Base-by-base conservation (phyloP, 2,888 invertebrate species). In the Metalampra italica region DNA sequence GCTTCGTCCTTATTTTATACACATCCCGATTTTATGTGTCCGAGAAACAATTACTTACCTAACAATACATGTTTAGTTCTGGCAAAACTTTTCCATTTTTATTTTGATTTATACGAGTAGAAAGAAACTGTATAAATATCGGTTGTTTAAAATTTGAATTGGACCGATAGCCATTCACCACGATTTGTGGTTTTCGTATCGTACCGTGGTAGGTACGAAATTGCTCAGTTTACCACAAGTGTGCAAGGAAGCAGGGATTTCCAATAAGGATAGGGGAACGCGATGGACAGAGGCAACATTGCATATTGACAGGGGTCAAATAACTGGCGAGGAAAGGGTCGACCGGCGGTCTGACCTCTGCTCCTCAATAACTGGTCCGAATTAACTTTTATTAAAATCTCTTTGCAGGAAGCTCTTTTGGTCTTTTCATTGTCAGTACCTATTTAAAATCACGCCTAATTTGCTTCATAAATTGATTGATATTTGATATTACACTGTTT, bases 301-400 rank as follows among this genome's bases (percentile, higher is more conserved):
- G 70, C 75, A 69, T 63, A 67, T 74, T 75, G 82, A 78, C 81
- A 77, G 77, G 78, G 82, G 81, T 82, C 75, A 79, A 82, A 75
- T 75, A 76, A 74, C 70, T 61, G 68, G 69, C 66, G 67, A 64
- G 63, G 61, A 55, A n/a, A 36, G 46, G 32, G 59, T 64, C 67
- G 67, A 62, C 60, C 22, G 22, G 22, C 45, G 39, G 36, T 41
- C 34, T 37, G 45, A 51, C 45, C 45, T 47, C n/a, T 45, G 29
- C 38, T 34, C 32, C 29, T 29, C 41, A 46, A 37, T 45, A 46
- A 37, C 9, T 48, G 29, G 29, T 30, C 29, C 12, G 36, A 36
- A 44, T 45, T 45, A 34, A 44, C 44, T 47, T 47, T 22, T 22
- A 22, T 22, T 22, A 5, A 5, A 22, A 22, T 22, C 22, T 22